Conservation (phyloP, 2,888 invertebrate genomes). For the Pyrrhia umbra region DNA sequence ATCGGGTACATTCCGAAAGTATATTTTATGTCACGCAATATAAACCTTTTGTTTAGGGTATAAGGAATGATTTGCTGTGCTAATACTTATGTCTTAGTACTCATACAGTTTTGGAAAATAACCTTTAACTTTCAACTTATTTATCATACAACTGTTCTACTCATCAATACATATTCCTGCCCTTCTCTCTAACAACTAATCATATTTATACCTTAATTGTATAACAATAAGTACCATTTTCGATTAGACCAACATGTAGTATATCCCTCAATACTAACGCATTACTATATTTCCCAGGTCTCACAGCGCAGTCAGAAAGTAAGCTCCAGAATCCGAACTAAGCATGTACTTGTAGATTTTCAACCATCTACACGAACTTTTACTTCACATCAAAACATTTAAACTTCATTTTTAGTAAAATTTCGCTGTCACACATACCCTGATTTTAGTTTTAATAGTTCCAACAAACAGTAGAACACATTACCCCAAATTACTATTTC, state of each 20-base stretch:
- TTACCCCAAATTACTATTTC: slow-evolving; percentile 63
- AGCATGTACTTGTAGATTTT: slow-evolving; percentile 77
- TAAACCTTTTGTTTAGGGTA: neutral
- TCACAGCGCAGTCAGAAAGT: slow-evolving; percentile 89
- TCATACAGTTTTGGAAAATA: neutral
- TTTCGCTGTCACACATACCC: slow-evolving; percentile 59
- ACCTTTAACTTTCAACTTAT: neutral
- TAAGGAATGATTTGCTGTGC: too few species aligned
- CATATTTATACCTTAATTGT: slow-evolving; percentile 9
- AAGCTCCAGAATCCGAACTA: slow-evolving; percentile 77
- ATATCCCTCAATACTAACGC: slow-evolving; percentile 75
- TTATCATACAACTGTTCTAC: slow-evolving; percentile 16
- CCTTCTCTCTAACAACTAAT: neutral
- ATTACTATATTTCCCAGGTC: slow-evolving; percentile 88
- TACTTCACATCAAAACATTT: slow-evolving; percentile 62
- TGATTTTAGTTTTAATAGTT: slow-evolving; percentile 57
- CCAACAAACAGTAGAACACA: slow-evolving; percentile 61
- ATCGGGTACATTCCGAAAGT: too few species aligned
- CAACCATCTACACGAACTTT: slow-evolving; percentile 61
- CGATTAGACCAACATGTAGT: slow-evolving; percentile 44
- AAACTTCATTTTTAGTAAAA: slow-evolving; percentile 62
- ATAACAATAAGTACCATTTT: slow-evolving; percentile 1
- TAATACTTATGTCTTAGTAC: neutral
- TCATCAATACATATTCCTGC: neutral
- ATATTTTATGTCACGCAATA: neutral